A percentile compares a stretch with the other conserved stretches of the same genome.
Evolutionary conservation across 2,888 invertebrate genomes (phyloP).

Genomic region (Drosophila kanekoi): DNA sequence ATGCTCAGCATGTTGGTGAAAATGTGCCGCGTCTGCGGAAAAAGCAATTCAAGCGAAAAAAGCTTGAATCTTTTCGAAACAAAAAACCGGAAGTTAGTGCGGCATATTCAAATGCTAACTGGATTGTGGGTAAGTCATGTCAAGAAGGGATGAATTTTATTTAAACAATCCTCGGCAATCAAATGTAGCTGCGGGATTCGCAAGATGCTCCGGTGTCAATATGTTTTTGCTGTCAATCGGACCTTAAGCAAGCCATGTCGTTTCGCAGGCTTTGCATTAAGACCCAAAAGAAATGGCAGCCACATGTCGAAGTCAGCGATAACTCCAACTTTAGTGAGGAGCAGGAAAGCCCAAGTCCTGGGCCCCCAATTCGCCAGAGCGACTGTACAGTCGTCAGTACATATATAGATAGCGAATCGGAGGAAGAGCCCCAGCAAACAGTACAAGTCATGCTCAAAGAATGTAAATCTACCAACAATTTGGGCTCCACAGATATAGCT

Average conservation of each 20-base stretch:
- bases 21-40: slow-evolving; percentile 57
- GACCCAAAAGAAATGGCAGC: slow-evolving; percentile 55
- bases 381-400: slow-evolving; percentile 2
- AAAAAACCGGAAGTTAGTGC: slow-evolving; percentile 38
- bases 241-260: slow-evolving; percentile 51
- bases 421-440: slow-evolving; percentile 37
- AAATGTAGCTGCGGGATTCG: slow-evolving; percentile 30
- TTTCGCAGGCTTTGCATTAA: slow-evolving; percentile 61
- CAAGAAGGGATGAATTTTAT: not conserved
- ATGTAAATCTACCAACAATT: not conserved
- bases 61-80: slow-evolving; percentile 48
- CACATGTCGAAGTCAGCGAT: not conserved
- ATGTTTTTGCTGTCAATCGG: slow-evolving; percentile 62
- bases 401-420: slow-evolving; percentile 20
- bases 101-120: slow-evolving; percentile 55
- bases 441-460: slow-evolving; percentile 53
- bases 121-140: slow-evolving; percentile 44
- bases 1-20: slow-evolving; percentile 37
- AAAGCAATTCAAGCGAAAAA: slow-evolving; percentile 31
- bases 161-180: not conserved
- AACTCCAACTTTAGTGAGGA: slow-evolving; percentile 34
- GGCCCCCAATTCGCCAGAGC: not conserved
- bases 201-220: slow-evolving; percentile 43
- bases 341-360: slow-evolving; percentile 7
- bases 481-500: not conserved